A percentile compares a stretch with the other conserved stretches of the same genome.
Evolutionary conservation across 1,140 invertebrate species (phyloP).

Genomic region (Bemisia tabaci): DNA sequence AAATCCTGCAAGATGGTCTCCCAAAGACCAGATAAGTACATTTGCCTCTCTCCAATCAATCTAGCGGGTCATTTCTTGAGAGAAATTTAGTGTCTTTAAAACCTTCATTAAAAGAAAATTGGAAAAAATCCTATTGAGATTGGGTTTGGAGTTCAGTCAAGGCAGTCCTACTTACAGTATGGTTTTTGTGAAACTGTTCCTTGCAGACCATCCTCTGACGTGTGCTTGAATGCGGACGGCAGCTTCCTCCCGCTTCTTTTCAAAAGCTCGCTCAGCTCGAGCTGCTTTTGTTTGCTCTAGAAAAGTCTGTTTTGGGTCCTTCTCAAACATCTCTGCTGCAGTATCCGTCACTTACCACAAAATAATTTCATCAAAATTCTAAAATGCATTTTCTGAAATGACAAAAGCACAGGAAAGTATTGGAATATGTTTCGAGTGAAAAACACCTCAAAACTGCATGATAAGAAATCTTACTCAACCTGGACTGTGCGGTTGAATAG

Average conservation of each 20-base stretch:
- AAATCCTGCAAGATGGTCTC: too few species aligned
- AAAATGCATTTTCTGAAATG: neutral
- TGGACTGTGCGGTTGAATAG: too few species aligned
- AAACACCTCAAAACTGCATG: too few species aligned
- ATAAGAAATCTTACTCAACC: too few species aligned
- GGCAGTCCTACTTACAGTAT: constrained; percentile 55
- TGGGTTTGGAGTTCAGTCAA: too few species aligned
- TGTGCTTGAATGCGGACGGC: constrained; percentile 54
- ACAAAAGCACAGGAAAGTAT: neutral
- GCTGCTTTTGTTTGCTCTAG: constrained; percentile 75
- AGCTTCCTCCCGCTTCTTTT: constrained; percentile 58
- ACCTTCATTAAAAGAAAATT: too few species aligned
- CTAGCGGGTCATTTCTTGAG: too few species aligned
- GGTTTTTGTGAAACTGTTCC: constrained; percentile 38
- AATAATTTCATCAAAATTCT: neutral
- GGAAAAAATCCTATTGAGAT: too few species aligned
- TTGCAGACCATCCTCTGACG: constrained; percentile 54
- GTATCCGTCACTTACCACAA: constrained; percentile 1
- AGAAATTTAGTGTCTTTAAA: too few species aligned
- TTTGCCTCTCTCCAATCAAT: too few species aligned
- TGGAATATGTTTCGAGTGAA: neutral
- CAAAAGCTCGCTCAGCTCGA: constrained; percentile 64
- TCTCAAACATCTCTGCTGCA: constrained; percentile 16
- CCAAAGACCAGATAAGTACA: too few species aligned
- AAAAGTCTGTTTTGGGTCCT: constrained; percentile 41